Evolutionary conservation across 2,113 vertebrate species (phyloP), one percentile per base, ranked within the genome.

Genomic region (Hipposideros armiger): DNA sequence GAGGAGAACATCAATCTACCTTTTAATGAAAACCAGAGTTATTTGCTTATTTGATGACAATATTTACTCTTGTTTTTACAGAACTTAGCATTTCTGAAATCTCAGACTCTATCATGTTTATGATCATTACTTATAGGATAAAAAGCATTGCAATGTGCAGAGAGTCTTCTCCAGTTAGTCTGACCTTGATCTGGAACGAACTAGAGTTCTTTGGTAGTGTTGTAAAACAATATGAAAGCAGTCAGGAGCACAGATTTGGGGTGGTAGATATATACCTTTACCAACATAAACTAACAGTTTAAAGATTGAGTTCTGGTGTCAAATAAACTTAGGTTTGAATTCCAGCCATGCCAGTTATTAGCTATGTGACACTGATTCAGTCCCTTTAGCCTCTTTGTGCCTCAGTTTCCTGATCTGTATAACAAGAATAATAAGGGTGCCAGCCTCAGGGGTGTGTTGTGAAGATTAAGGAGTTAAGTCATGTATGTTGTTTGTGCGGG

Each of bases 71-170:
- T 85, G 2, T 58, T 95, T 64, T 89, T 64, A 84, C 20, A 87
- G 69, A 92, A 93, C 50, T 95, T 30, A 96, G 42, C 45, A 40
- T 88, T 64, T 80, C 82, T 54, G 32, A 89, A 58, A 81, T 95
- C 47, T 92, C 78, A 83, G n/a, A 40, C 11, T 32, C 19, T 45
- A 17, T 81, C 67, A 9, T 47, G 11, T 82, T 80, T 91, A 47
- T 22, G 22, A 89, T 24, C 42, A 77, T 64, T 87, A 73, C 16
- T 66, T 72, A 74, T 19, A 36, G 20, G 6, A 77, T 66, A 72
- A 67, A 77, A 96, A 87, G 5, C 47, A 70, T 36, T 89, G 30
- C 73, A 70, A 42, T 56, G 72, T 11, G 54, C 28, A 78, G 30
- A 56, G 24, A 72, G 6, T n/a, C 80, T 76, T 81, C 45, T 76